phyloP scores from a whole-genome alignment of 1,140 invertebrate genomes.

The Tetragnatha versicolor region DNA sequence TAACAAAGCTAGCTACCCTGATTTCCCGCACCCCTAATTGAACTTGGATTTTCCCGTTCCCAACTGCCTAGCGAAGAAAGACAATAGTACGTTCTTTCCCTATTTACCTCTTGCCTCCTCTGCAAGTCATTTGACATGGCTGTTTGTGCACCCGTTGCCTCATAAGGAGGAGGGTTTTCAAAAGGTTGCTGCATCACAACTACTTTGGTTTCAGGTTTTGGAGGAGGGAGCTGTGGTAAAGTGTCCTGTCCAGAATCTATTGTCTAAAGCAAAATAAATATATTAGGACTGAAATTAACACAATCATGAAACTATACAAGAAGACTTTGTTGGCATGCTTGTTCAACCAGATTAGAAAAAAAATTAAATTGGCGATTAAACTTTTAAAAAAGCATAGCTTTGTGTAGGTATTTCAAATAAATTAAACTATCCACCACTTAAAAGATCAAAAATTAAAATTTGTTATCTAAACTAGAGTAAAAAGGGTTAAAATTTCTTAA shows the following conservation, averaged over 20 bases:
- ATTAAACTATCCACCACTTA: too few species aligned
- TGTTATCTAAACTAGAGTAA: too few species aligned
- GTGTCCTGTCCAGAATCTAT: background rate
- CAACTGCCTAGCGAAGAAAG: too few species aligned
- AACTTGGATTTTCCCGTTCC: too few species aligned
- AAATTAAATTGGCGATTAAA: too few species aligned
- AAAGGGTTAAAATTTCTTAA: too few species aligned
- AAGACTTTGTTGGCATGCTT: background rate
- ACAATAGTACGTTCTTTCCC: too few species aligned
- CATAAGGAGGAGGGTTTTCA: conserved; percentile 29
- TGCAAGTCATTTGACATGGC: conserved; percentile 23
- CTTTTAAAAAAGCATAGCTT: too few species aligned
- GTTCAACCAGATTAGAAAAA: background rate
- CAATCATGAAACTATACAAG: background rate
- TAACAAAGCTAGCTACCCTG: too few species aligned
- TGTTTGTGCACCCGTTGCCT: background rate
- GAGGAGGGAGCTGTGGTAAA: background rate
- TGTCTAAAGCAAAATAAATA: background rate
- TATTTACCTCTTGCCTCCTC: conserved; percentile 40
- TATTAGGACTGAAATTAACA: background rate
- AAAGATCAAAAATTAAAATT: too few species aligned
- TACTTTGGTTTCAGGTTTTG: background rate
- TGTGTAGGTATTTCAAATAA: too few species aligned
- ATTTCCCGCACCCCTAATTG: too few species aligned
- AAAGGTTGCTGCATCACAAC: conserved; percentile 6